Conservation (phyloP, 2,797 vertebrate genomes). For the Macrochelys suwanniensis region DNA sequence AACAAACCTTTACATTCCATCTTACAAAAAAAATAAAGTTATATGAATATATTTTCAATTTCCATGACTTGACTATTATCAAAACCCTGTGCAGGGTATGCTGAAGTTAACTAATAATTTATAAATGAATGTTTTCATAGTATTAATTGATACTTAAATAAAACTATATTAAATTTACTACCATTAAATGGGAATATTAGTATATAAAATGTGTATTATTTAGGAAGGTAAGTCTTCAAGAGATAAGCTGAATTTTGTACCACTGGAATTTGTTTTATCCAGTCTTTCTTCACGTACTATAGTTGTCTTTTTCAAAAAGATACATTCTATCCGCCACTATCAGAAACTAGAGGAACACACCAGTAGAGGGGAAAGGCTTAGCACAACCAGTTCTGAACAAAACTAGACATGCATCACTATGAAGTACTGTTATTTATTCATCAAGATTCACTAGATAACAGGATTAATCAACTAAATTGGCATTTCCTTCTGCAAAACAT, state of each 20-base stretch:
- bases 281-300: background rate
- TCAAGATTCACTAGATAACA: background rate
- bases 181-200: background rate
- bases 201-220: background rate
- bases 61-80: background rate
- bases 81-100: background rate
- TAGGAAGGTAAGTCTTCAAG: background rate
- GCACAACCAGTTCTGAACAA: background rate
- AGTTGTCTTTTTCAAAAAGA: background rate
- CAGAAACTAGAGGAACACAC: background rate
- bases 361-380: background rate
- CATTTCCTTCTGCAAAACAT: constrained; percentile 8
- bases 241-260: background rate
- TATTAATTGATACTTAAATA: background rate
- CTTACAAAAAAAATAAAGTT: background rate
- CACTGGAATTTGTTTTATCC: background rate
- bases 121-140: background rate
- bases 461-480: constrained; percentile 3
- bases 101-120: background rate
- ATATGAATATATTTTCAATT: background rate
- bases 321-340: background rate
- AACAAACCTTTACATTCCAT: too few relatives aligned
- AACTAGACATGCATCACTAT: background rate
- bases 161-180: background rate
- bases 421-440: constrained; percentile 11